Base-by-base conservation (phyloP, 2,797 vertebrate species). In the Discoglossus pictus region DNA sequence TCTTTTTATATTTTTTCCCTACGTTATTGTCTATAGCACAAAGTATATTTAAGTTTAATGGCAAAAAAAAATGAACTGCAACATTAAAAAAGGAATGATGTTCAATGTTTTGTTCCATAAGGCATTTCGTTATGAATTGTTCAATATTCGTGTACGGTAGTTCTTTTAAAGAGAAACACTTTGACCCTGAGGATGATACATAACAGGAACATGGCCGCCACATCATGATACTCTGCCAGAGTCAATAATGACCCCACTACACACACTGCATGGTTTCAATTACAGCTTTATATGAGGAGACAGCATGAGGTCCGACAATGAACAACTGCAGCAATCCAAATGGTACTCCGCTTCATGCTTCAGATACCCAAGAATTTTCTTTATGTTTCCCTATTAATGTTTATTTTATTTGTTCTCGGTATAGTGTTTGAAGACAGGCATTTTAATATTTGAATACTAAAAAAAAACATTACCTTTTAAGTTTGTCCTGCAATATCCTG, bases 271-370 rank as follows among this genome's bases (percentile, higher is more conserved):
- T 76, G 82, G 80, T 83, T 85, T 86, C 84, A 80, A 74, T 87
- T 86, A 82, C 75, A 75, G 78, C 79, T 83, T 80, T 78, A 70
- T 83, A 56, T 42, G 82, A 77, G 80, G 16, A 80, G 80, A 87
- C 80, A 79, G 76, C 74, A 20, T 78, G 80, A 83, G 82, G 80
- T 82, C 79, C 69, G 82, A 56, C n/a, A 73, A 79, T 68, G 73
- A 84, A 76, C 17, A 18, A 79, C 40, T 78, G 78, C 47, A 81
- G 76, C 65, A 72, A 46, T 61, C 74, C 71, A 70, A 74, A 76
- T 74, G 58, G 72, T 77, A 82, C 79, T 79, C 74, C 61, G 80
- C 72, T 82, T 81, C 77, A 55, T 72, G 68, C 54, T 79, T 81
- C 80, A 75, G 65, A 64, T 79, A 80, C 67, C 73, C 72, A 75